A percentile compares a stretch with the other conserved stretches of the same genome.
Evolutionary conservation across 2,113 vertebrate genomes (phyloP).

Genomic region (Triplophysa dalaica): DNA sequence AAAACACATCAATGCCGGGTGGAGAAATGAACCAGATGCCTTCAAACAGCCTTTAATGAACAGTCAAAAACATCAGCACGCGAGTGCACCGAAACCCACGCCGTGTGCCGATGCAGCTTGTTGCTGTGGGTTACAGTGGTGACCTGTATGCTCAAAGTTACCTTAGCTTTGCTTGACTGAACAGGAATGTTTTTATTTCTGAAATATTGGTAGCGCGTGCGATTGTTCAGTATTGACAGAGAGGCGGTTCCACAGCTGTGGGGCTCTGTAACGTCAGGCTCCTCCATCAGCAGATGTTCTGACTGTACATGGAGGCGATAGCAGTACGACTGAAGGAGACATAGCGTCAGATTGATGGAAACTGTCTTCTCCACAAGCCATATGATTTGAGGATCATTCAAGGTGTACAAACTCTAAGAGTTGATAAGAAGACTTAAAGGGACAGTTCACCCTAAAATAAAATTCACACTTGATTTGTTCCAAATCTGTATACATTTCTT

Average conservation of each 20-base stretch:
- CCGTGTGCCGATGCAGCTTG: background rate
- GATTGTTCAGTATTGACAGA: conserved; percentile 18
- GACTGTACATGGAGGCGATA: background rate
- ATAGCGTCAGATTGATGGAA: background rate
- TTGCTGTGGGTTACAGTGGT: conserved; percentile 1
- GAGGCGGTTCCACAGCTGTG: conserved; percentile 21
- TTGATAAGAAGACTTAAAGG: no score
- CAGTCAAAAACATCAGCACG: background rate
- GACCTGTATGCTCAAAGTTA: conserved; percentile 8
- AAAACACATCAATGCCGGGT: conserved; percentile 1
- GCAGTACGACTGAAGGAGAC: conserved; percentile 1
- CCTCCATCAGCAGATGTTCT: conserved; percentile 27
- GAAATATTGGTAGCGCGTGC: conserved; percentile 12
- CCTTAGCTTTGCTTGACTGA: conserved; percentile 16
- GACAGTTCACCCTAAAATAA: no score
- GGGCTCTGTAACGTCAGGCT: conserved; percentile 23
- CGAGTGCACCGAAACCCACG: background rate
- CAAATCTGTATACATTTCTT: no score
- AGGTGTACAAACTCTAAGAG: no score
- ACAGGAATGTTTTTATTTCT: conserved; percentile 23
- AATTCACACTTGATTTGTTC: no score
- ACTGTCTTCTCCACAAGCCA: no score
- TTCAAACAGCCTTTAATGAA: background rate
- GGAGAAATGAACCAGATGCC: background rate
- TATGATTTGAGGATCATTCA: no score